Base-by-base conservation (phyloP, 2,888 invertebrate genomes). In the Agrilus biguttatus region DNA sequence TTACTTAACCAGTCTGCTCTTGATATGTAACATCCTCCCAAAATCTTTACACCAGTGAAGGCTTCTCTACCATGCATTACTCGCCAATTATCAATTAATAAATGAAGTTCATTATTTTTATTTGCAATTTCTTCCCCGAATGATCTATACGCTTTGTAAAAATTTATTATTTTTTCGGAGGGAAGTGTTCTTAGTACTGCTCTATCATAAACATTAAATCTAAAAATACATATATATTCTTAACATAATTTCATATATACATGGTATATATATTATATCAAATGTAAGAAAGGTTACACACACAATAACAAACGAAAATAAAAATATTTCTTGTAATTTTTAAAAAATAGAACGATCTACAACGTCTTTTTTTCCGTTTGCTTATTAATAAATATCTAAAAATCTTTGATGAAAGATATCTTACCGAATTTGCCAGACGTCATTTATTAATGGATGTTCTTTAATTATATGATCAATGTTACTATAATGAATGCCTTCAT, bases 41-140 rank as follows among this genome's bases (percentile, higher is more conserved):
- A 67, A 14, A 72, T 66, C 35, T 87, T 71, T 7, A 62, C 66
- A 0, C 87, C 87, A 0, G 74, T 71, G 57, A 81, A 88, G 0
- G 71, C 72, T 1, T 74, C 72, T 39, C 87, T 70, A 0, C 85
- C 87, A 53, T 89, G 88, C 2, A 85, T 64, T 2, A 85, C 70
- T 42, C 88, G 70, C 74, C 83, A 87, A 65, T 88, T 88, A 57
- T 88, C 84, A 53, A 86, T 73, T 40, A 80, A 74, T 48, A 85
- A 65, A 51, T 65, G 65, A 74, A 75, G 77, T 52, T 74, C 74
- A 49, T 72, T 70, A 2, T 62, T 58, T 1, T 66, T 57, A 8
- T 69, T 61, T 39, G 71, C 65, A 17, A 78, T 70, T 49, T 72
- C 69, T n/a, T 65, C 63, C 12, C 74, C 66, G 39, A 77, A 65